Conservation (phyloP, 2,888 invertebrate species). For the Piscicola geometra region DNA sequence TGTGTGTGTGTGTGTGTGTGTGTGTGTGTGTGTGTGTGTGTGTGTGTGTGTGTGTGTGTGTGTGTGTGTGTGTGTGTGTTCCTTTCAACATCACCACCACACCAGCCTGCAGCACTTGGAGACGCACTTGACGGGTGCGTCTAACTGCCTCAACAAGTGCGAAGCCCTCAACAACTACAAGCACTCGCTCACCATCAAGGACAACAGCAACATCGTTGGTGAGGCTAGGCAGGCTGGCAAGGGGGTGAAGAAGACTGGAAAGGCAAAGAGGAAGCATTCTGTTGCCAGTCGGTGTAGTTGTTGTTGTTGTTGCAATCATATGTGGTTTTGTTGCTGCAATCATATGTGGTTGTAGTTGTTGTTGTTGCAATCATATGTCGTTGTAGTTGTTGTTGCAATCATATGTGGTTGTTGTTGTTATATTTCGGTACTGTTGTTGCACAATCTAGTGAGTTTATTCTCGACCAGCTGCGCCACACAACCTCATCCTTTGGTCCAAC, state of each 20-base stretch:
- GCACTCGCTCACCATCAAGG: conserved; percentile 74
- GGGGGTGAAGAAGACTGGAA: conserved; percentile 18
- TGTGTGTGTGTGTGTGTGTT: conserved; percentile 13
- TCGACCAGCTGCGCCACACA: too few relatives aligned
- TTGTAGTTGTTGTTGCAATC: neutral
- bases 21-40: conserved; percentile 28
- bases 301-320: neutral
- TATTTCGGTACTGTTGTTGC: neutral
- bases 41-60: conserved; percentile 28
- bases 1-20: conserved; percentile 23
- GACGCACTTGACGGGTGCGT: conserved; percentile 63
- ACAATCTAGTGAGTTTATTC: neutral
- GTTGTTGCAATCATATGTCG: neutral
- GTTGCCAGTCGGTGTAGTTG: conserved; percentile 36
- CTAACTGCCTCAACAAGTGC: conserved; percentile 78
- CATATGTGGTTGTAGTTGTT: conserved; percentile 1
- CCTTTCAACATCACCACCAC: neutral
- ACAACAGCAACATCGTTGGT: conserved; percentile 50
- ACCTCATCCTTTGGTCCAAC: too few relatives aligned
- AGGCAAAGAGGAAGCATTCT: conserved; percentile 41
- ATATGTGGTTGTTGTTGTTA: conserved; percentile 5
- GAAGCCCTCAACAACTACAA: conserved; percentile 82
- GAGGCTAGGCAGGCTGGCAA: conserved; percentile 45
- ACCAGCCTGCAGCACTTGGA: conserved; percentile 75
- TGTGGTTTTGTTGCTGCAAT: neutral